Base-by-base conservation (phyloP, 2,113 vertebrate species). In the Lota lota region DNA sequence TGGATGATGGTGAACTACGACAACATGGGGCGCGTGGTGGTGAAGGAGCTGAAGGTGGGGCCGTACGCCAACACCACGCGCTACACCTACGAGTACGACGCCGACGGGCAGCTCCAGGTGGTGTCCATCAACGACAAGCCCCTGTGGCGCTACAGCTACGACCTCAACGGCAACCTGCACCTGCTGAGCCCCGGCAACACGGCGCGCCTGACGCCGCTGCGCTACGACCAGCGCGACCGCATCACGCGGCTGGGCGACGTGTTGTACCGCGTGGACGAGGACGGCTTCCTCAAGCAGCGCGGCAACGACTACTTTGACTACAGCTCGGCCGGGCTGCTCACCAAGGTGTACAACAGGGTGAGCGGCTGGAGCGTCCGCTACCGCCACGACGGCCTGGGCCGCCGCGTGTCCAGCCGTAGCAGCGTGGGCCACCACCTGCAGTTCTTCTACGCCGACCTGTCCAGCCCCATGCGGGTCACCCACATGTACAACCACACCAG, bases 1-100 rank as follows among this genome's bases (percentile, higher is more conserved):
- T 99, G 98, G 97, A 98, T 99, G 97, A 97, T 97, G 6, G 94
- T 99, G 71, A 96, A 97, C 74, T 99, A 99, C 0, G 98, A 99
- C 85, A 98, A 96, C 83, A 98, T 98, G 96, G 98, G 98, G 0
- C 92, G 98, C n/a, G 97, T 99, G 1, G 94, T 98, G 60, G 94
- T 95, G 81, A 98, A 98, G 74, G 97, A 99, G 83, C 87, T 99
- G 7, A 98, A 98, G 70, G 96, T 99, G 1, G 98, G 97, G 0
- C 97, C 98, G n/a, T 98, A 98, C 0, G 98, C 97, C 74, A 99
- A 99, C 84, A 98, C 96, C 22, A 97, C 97, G 0, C 94, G 97
- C 64, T 99, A 99, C 77, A 93, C 95, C 0, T 99, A 99, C 0
- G 97, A 99, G 67, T 99, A 99, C 0, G 98, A 99, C 0, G 93